Evolutionary conservation across 92 coral and sea anemone species (phyloP), one percentile per base, ranked within the genome.

Genomic region (Siderastrea siderea): DNA sequence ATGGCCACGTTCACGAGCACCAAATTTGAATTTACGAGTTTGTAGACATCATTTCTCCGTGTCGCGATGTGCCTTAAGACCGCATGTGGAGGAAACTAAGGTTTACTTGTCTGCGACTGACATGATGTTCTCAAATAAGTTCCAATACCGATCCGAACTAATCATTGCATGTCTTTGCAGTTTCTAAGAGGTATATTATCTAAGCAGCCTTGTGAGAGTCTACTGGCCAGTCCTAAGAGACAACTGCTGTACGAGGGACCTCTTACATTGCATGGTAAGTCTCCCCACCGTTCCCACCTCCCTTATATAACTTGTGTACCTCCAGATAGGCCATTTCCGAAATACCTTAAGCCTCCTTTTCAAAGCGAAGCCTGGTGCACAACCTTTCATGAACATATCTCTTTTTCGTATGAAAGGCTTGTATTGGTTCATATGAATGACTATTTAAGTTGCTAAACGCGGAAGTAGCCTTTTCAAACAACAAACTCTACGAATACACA

Each of bases 211-310:
- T 95, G 99, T 60, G 98, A 95, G 78, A 93, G 96, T 73, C 86
- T 98, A 7, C 84, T 98, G 49, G 95, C 98, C 3, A 98, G 98
- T 87, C 95, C 99, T 9, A 95, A 95, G 46, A 87, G 99, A 45
- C 98, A 98, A 71, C 90, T 98, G 48, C 92, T 98, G 9, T 93
- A 98, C 59, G 98, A 98, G 72, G 99, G 98, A 43, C 76, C 96
- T 15, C 95, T 98, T 14, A 90, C 88, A 0, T 47, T 98, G 73
- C 75, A 89, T 54, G 99, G 99, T 95, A 85, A 86, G 96, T 26
- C 12, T n/a, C 26, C 1, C 13, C 12, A 1, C 14, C 60, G 5
- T 2, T 55, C 61, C n/a, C 26, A n/a, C 43, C 2, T 64, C 69
- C 4, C 43, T n/a, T n/a, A 68, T 68, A 44, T 45, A 44, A 5